phyloP scores from a whole-genome alignment of 1,140 invertebrate genomes.

The Rhizoglyphus robini region DNA sequence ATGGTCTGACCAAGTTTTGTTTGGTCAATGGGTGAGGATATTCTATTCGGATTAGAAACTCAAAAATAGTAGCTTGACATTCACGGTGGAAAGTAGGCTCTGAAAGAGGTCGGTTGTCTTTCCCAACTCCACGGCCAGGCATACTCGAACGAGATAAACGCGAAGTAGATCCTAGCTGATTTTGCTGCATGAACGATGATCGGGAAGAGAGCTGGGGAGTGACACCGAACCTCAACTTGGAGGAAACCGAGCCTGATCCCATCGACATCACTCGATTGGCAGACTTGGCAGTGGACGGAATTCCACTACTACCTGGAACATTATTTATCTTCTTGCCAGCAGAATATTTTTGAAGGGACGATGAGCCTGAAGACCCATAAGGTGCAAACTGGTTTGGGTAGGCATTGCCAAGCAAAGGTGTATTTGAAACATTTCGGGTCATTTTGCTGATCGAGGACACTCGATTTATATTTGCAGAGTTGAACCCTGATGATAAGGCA shows the following conservation, averaged over 20 bases:
- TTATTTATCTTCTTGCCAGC: background rate
- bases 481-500: no score
- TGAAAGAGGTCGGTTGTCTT: background rate
- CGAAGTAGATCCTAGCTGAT: background rate
- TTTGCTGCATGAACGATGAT: background rate
- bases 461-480: no score
- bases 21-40: background rate
- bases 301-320: background rate
- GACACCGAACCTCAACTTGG: background rate
- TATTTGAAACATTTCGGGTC: background rate
- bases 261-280: background rate
- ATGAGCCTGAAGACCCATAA: background rate
- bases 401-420: no score
- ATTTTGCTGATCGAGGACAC: no score
- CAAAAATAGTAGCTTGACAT: background rate
- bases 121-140: background rate
- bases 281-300: background rate
- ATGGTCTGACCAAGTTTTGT: background rate
- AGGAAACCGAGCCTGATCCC: no score
- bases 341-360: background rate
- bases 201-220: background rate
- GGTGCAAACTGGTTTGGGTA: background rate
- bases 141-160: background rate
- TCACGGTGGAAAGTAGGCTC: constrained; percentile 3
- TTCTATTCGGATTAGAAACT: background rate